Percentiles rank a stretch among this genome's conserved stretches.
Evolutionary conservation across 2,113 vertebrate genomes (phyloP).

Genomic region (Dasypus novemcinctus): DNA sequence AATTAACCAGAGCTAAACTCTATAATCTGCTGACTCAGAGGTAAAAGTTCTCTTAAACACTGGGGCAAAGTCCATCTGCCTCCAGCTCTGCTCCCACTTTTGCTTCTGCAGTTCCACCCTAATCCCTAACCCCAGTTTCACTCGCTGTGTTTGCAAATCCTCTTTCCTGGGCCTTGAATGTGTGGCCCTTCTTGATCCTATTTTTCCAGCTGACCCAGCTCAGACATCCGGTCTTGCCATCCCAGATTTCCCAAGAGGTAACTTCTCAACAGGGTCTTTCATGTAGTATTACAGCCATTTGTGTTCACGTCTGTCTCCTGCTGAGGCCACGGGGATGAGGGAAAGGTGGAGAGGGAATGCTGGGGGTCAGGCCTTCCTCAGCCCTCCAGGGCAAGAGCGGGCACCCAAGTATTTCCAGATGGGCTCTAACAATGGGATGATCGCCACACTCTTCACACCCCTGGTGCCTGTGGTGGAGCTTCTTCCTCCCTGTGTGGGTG

Average conservation of each 20-base stretch:
- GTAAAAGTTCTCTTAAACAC: not conserved
- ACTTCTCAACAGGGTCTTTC: accelerated
- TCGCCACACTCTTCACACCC: not conserved
- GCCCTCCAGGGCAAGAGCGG: not conserved
- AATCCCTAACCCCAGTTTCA: not conserved
- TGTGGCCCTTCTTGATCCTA: too few relatives aligned
- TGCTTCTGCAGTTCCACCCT: not conserved
- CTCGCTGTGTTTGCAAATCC: not conserved
- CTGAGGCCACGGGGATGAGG: accelerated
- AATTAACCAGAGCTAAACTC: not conserved
- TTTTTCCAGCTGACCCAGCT: not conserved
- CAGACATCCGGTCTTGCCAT: not conserved
- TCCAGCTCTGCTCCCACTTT: not conserved
- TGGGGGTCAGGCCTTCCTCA: not conserved
- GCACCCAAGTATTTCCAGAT: not conserved
- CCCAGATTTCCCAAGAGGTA: accelerated
- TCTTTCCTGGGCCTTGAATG: not conserved
- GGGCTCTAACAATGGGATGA: not conserved
- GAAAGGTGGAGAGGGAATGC: too few relatives aligned
- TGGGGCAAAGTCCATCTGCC: too few relatives aligned
- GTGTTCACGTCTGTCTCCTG: not conserved
- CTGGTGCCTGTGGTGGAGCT: not conserved
- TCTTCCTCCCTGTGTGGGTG: not conserved
- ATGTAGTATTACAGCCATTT: accelerated
- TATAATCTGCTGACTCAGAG: not conserved